Conservation (phyloP, 2,797 vertebrate species). For the Schizopygopsis malacanthus region DNA sequence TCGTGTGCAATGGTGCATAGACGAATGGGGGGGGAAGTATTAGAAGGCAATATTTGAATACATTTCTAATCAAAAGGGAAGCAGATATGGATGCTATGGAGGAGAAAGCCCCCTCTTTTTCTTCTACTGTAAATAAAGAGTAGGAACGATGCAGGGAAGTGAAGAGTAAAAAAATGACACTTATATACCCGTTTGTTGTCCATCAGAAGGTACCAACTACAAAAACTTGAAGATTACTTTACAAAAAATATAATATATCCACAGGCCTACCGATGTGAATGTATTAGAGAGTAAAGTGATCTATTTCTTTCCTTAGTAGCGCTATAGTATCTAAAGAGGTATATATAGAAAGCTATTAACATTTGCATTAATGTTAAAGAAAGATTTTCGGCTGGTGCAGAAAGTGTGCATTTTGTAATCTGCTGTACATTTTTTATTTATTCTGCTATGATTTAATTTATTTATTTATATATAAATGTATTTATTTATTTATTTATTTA, state of each 20-base stretch:
- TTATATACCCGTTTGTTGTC: neutral
- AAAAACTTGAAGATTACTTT: neutral
- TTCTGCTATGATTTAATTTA: neutral
- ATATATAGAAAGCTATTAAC: neutral
- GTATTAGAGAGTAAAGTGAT: neutral
- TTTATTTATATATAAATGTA: neutral
- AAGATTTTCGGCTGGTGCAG: neutral
- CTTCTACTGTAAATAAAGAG: constrained; percentile 57
- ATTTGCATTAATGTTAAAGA: neutral
- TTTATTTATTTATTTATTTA: neutral
- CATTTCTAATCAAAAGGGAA: constrained; percentile 62
- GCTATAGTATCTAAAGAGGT: neutral
- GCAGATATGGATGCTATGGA: constrained; percentile 61
- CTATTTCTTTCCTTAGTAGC: neutral
- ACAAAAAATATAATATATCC: neutral
- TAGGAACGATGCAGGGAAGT: constrained; percentile 2
- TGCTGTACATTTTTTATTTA: neutral
- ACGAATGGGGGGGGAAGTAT: constrained; percentile 39
- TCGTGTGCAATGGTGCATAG: too few species aligned
- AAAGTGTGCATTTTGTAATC: neutral
- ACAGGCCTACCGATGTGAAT: neutral
- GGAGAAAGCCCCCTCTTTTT: constrained; percentile 34
- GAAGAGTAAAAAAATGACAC: constrained; percentile 38
- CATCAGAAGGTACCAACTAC: constrained; percentile 5
- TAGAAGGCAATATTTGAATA: constrained; percentile 73